Evolutionary conservation across 2,113 vertebrate species (phyloP).

Genomic region (Struthio camelus): DNA sequence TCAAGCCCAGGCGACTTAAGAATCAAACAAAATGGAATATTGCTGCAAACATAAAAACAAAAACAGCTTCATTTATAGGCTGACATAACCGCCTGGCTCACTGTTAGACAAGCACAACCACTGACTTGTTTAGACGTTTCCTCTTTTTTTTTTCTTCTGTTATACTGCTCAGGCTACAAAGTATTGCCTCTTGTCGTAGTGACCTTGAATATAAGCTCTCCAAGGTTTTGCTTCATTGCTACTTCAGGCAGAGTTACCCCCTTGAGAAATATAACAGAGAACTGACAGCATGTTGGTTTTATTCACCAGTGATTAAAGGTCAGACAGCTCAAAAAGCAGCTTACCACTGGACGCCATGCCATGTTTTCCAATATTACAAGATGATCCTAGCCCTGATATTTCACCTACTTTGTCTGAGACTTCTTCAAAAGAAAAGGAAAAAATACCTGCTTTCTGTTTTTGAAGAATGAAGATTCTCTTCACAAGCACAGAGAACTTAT

Average conservation of each 20-base stretch:
- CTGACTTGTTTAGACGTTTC: background rate
- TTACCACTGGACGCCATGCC: background rate
- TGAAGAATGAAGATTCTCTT: background rate
- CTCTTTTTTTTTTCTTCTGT: background rate
- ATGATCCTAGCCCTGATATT: constrained; percentile 6
- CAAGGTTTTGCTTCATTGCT: constrained; percentile 33
- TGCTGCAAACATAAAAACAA: background rate
- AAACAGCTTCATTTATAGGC: background rate
- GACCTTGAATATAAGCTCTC: constrained; percentile 33
- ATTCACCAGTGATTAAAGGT: constrained; percentile 52
- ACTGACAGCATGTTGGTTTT: constrained; percentile 23
- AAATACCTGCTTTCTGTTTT: background rate
- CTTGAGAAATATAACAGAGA: constrained; percentile 16
- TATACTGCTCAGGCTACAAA: background rate
- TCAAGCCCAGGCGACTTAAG: background rate
- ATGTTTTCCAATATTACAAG: background rate
- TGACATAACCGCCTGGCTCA: background rate
- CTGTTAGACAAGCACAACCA: background rate
- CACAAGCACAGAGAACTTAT: background rate
- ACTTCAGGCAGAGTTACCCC: background rate
- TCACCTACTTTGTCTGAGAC: background rate
- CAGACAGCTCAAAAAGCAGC: constrained; percentile 10
- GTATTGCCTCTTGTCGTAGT: background rate
- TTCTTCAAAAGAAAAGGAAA: background rate
- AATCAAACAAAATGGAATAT: background rate